Conservation (phyloP, 1,140 invertebrate genomes). For the Mactra quadrangularis region DNA sequence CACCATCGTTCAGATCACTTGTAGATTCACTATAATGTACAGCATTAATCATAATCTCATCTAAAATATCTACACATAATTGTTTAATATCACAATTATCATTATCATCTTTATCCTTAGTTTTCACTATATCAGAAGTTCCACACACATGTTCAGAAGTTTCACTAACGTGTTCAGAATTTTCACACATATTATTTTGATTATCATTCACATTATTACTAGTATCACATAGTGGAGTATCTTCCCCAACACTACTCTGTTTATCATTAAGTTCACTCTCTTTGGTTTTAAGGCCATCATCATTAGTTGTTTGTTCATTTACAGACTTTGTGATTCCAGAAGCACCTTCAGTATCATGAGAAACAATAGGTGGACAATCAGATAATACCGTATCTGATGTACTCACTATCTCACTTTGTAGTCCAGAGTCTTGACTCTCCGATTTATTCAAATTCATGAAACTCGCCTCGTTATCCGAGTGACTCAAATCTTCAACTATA, state of each 20-base stretch:
- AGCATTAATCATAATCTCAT: slow-evolving; percentile 51
- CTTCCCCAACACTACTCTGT: too few relatives aligned
- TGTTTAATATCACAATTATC: slow-evolving; percentile 27
- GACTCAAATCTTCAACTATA: slow-evolving; percentile 16
- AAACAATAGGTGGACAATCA: slow-evolving; percentile 25
- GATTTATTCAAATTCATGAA: slow-evolving; percentile 72
- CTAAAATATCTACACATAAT: slow-evolving; percentile 58
- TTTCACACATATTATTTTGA: slow-evolving; percentile 12
- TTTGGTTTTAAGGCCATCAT: neutral
- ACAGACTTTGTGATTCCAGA: slow-evolving; percentile 2
- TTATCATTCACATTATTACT: neutral
- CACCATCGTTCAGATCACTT: slow-evolving; percentile 1
- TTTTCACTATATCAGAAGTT: too few relatives aligned
- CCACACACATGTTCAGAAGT: neutral
- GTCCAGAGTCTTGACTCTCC: slow-evolving; percentile 79
- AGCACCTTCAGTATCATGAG: slow-evolving; percentile 3
- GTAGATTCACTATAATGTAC: slow-evolving; percentile 12
- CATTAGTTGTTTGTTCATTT: neutral
- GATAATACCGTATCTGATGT: slow-evolving; percentile 70
- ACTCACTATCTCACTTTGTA: slow-evolving; percentile 78
- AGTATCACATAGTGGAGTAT: neutral
- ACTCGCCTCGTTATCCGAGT: slow-evolving; percentile 17
- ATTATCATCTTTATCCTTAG: slow-evolving; percentile 4
- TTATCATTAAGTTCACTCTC: neutral
- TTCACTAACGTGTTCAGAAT: neutral